A percentile compares a stretch with the other conserved stretches of the same genome.
phyloP scores from a whole-genome alignment of 1,140 invertebrate genomes.

The Caenorhabditis elegans region DNA sequence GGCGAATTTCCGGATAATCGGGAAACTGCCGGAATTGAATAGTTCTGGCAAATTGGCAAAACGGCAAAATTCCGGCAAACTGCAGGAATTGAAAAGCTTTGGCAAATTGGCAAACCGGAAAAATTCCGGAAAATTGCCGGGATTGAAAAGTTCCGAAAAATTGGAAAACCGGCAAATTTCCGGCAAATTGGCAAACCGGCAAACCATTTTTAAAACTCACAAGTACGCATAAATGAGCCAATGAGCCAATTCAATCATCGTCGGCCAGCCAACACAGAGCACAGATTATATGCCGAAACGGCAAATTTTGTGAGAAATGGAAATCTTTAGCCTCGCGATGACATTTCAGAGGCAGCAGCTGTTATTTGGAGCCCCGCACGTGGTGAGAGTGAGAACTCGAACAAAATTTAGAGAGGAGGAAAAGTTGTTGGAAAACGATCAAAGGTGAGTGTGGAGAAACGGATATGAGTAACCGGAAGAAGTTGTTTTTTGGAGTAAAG shows the following conservation, averaged over 20 bases:
- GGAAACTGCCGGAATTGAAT: too few relatives aligned
- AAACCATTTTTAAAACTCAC: background rate
- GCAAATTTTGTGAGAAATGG: background rate
- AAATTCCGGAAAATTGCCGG: too few relatives aligned
- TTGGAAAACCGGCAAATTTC: too few relatives aligned
- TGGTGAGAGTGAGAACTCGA: background rate
- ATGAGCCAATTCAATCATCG: background rate
- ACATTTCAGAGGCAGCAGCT: constrained; percentile 5
- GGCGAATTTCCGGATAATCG: too few relatives aligned
- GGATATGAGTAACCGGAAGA: background rate
- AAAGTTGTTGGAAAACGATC: background rate
- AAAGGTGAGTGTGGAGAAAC: background rate
- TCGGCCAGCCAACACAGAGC: background rate
- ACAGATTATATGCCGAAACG: background rate
- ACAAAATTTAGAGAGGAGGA: background rate
- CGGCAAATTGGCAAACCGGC: too few relatives aligned
- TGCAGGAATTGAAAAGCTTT: too few relatives aligned
- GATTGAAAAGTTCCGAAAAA: too few relatives aligned
- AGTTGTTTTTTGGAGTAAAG: too few relatives aligned
- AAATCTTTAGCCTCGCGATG: too few relatives aligned
- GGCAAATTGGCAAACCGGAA: too few relatives aligned
- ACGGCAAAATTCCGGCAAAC: too few relatives aligned
- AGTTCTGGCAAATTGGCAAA: too few relatives aligned
- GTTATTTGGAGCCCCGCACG: constrained; percentile 16
- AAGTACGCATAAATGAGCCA: background rate